These are phyloP conservation scores for Drosophila cognata DNA, from an alignment of 2,888 invertebrate genomes.

Conservation along the genomic window DNA sequence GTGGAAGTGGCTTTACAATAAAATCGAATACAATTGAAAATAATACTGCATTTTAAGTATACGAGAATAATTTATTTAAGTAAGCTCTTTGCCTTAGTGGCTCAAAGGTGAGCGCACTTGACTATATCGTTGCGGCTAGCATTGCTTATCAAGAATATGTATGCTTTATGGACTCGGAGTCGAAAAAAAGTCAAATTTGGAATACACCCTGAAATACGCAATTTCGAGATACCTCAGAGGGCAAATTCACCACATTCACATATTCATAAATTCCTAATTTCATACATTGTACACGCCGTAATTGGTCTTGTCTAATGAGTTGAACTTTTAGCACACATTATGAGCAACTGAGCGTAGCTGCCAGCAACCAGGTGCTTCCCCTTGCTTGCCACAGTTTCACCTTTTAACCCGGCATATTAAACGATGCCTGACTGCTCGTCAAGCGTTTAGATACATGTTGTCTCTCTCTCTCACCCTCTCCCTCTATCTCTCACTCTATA, in stretches of 20 bases:
- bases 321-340: slow-evolving; percentile 21
- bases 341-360: slow-evolving; percentile 2
- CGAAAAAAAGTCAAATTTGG: not conserved
- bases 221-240: not conserved
- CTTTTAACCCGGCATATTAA: slow-evolving; percentile 15
- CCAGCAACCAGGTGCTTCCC: not conserved
- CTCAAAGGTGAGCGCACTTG: too few species aligned
- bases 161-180: not conserved
- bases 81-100: too few species aligned
- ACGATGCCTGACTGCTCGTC: slow-evolving; percentile 22
- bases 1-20: too few species aligned
- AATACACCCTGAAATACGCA: not conserved
- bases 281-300: not conserved
- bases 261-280: not conserved
- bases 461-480: not conserved
- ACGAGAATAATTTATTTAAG: too few species aligned
- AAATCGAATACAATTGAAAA: too few species aligned
- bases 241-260: not conserved
- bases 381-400: not conserved
- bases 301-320: slow-evolving; percentile 16
- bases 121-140: not conserved
- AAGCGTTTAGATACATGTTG: slow-evolving; percentile 1
- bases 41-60: too few species aligned
- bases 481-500: not conserved
- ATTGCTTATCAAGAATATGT: not conserved